These are phyloP conservation scores for Tor tambroides DNA, from an alignment of 2,113 vertebrate genomes.

Conservation along the genomic window DNA sequence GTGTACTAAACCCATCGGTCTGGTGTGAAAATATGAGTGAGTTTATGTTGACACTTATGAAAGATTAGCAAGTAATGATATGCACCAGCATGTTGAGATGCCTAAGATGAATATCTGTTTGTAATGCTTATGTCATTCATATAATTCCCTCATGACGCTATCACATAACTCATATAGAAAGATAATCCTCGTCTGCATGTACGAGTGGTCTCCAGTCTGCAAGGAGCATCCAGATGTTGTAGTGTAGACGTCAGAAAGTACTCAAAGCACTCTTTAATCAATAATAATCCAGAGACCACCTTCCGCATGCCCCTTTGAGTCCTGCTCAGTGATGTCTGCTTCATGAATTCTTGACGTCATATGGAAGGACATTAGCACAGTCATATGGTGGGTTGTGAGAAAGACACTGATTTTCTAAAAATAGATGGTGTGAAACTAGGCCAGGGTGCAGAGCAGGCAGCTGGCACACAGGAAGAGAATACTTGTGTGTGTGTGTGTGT, in stretches of 20 bases:
- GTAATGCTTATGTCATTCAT: not conserved
- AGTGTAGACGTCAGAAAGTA: not conserved
- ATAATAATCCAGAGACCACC: conserved; percentile 26
- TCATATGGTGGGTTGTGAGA: conserved; percentile 37
- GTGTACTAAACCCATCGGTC: not conserved
- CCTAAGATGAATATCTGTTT: not conserved
- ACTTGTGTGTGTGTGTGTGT: not conserved
- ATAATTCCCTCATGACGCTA: not conserved
- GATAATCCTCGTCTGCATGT: conserved; percentile 8
- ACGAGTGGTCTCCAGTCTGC: not conserved
- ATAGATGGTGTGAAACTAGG: conserved; percentile 59
- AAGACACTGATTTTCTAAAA: conserved; percentile 54
- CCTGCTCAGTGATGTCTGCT: conserved; percentile 25
- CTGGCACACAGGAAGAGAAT: conserved; percentile 49
- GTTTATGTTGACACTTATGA: not conserved
- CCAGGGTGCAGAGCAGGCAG: conserved; percentile 54
- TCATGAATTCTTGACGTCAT: conserved; percentile 44
- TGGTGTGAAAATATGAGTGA: too few relatives aligned
- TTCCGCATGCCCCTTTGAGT: not conserved
- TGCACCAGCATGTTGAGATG: not conserved
- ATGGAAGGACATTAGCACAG: conserved; percentile 44
- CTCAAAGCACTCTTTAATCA: not conserved
- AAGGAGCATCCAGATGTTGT: not conserved
- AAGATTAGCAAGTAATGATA: not conserved
- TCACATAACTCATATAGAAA: not conserved